Percentiles rank a stretch among this genome's conserved stretches.
These are phyloP conservation scores for Salmo trutta DNA, from an alignment of 2,797 vertebrate genomes.

Conservation along the genomic window DNA sequence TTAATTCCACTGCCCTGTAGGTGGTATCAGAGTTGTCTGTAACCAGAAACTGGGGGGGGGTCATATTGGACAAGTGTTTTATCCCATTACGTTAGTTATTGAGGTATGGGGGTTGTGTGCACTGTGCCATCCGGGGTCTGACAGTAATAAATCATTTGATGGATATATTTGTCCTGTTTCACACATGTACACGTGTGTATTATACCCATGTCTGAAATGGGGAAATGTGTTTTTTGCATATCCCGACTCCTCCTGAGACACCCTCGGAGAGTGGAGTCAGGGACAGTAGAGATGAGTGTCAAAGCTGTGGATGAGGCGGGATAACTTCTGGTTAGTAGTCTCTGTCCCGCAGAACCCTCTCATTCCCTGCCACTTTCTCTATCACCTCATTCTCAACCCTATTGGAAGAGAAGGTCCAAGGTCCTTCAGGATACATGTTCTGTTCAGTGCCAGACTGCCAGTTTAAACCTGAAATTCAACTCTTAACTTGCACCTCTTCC, in stretches of 20 bases:
- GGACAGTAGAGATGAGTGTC: not conserved
- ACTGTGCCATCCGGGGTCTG: slow-evolving; percentile 11
- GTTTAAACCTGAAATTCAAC: too few relatives aligned
- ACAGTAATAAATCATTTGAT: too few relatives aligned
- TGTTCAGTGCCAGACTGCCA: too few relatives aligned
- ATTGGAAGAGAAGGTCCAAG: not conserved
- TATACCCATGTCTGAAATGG: too few relatives aligned
- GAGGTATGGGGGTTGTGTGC: not conserved
- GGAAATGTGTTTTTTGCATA: too few relatives aligned
- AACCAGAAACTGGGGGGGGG: not conserved
- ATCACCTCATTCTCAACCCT: not conserved
- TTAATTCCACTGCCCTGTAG: slow-evolving; percentile 37
- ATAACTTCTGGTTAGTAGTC: not conserved
- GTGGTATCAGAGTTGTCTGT: slow-evolving; percentile 35
- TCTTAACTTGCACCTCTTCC: not conserved
- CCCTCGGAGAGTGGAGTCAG: too few relatives aligned
- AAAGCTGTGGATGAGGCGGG: not conserved
- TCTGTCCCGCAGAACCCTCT: not conserved
- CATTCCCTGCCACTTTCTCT: not conserved
- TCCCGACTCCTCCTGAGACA: too few relatives aligned
- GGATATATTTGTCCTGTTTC: too few relatives aligned
- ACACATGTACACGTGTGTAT: too few relatives aligned
- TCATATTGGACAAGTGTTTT: not conserved
- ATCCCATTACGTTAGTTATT: not conserved
- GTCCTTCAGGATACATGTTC: not conserved